Base-by-base conservation (phyloP, 2,888 invertebrate species). In the Eledone cirrhosa region DNA sequence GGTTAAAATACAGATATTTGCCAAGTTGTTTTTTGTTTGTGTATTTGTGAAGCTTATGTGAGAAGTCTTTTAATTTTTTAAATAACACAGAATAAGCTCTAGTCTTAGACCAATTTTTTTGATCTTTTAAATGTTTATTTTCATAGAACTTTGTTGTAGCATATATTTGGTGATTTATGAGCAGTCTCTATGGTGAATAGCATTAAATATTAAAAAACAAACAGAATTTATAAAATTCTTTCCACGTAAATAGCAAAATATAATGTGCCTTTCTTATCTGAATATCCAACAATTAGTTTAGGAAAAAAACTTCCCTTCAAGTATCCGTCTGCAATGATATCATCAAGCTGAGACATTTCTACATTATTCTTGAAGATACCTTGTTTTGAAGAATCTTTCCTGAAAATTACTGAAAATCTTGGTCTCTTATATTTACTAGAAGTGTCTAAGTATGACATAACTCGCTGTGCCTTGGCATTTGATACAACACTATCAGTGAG, bases 381-480 rank as follows among this genome's bases (percentile, higher is more conserved):
- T 53, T 81, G 80, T 8, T 81, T 82, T 48, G 81, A 81, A 27
- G 81, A 80, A 19, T 84, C 84, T 78, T 87, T 85, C 67, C 84
- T 84, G 83, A 87, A 89, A 1, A 89, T 83, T 13, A 88, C 88
- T n/a, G 88, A 87, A 80, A 89, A 88, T 76, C 82, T 81, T 8
- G 87, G 84, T 78, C 83, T 85, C 19, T 85, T 86, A n/a, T 86
- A 83, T 63, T 83, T 83, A 72, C 83, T 81, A 27, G 86, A 85
- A 1, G 85, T 85, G 78, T 88, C 87, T 14, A 89, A 82, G 79
- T 88, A 88, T 27, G 85, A 82, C 53, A 89, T 80, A 48, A 83
- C 82, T 31, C 85, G 82, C 48, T 84, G 81, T 22, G 80, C 78
- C 22, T 82, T 78, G 0, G 86, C 87, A 77, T 87, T 86, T 2